A percentile compares a stretch with the other conserved stretches of the same genome.
Conservation (phyloP, 1,140 invertebrate species). For the Geopemphigus sp. region DNA sequence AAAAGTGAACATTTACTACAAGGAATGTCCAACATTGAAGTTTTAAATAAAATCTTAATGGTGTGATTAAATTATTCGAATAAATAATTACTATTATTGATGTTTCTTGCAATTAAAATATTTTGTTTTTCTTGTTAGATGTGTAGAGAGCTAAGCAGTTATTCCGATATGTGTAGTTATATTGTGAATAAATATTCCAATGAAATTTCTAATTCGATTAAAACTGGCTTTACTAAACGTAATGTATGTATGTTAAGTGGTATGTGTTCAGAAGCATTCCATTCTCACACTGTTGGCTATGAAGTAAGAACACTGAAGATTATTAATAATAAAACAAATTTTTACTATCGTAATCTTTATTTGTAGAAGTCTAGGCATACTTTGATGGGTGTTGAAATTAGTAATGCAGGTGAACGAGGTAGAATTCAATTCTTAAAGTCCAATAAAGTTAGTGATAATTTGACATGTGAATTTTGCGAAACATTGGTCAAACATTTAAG, state of each 20-base stretch:
- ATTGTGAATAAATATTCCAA: slow-evolving; percentile 68
- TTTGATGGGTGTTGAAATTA: slow-evolving; percentile 44
- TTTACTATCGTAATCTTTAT: not conserved
- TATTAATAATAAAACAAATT: not conserved
- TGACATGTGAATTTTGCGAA: slow-evolving; percentile 81
- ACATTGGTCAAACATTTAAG: slow-evolving; percentile 75
- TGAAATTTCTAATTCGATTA: slow-evolving; percentile 63
- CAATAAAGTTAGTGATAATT: slow-evolving; percentile 60
- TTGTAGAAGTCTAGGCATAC: not conserved
- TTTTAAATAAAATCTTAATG: slow-evolving; percentile 50
- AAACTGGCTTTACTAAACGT: slow-evolving; percentile 63
- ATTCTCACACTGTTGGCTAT: slow-evolving; percentile 41
- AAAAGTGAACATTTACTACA: slow-evolving; percentile 62
- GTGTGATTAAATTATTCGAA: not conserved
- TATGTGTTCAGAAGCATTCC: slow-evolving; percentile 60
- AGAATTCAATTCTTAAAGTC: slow-evolving; percentile 11
- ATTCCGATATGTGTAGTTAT: slow-evolving; percentile 75
- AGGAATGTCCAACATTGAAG: slow-evolving; percentile 58
- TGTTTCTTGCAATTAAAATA: not conserved
- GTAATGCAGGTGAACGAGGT: slow-evolving; percentile 27
- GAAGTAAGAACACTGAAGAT: not conserved
- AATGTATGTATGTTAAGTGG: slow-evolving; percentile 73
- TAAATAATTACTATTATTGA: no score
- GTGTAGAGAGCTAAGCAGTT: slow-evolving; percentile 68
- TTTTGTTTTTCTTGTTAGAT: slow-evolving; percentile 55